phyloP scores from a whole-genome alignment of 2,113 vertebrate genomes.

The Canis aureus region DNA sequence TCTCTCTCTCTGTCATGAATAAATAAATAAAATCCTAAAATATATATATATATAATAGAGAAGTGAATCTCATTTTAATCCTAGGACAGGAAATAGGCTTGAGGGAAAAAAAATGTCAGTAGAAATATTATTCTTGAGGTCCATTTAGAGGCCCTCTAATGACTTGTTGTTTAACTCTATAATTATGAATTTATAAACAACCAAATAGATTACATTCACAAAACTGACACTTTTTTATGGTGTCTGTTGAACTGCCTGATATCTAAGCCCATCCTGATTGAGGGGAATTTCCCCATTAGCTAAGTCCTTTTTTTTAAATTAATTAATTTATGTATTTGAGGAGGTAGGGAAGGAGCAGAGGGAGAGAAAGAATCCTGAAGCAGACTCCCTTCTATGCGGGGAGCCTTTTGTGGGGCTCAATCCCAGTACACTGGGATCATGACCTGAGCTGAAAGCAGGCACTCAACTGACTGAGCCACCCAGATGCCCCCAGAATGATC shows the following conservation, averaged over 20 bases:
- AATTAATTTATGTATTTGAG: background rate
- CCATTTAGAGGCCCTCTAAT: background rate
- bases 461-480: background rate
- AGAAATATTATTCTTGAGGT: constrained; percentile 13
- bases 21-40: too few species aligned
- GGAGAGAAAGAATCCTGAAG: background rate
- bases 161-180: background rate
- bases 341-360: background rate
- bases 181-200: background rate
- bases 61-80: background rate
- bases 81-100: background rate
- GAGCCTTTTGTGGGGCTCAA: background rate
- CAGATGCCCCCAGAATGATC: background rate
- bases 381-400: background rate
- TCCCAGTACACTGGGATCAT: background rate
- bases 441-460: background rate
- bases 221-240: background rate
- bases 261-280: background rate
- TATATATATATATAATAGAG: too few species aligned
- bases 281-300: background rate
- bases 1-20: too few species aligned
- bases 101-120: background rate
- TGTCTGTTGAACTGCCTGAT: background rate
- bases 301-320: background rate
- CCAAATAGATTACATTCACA: background rate